Conservation (phyloP, 2,888 invertebrate species). For the Epinotia bilunana region DNA sequence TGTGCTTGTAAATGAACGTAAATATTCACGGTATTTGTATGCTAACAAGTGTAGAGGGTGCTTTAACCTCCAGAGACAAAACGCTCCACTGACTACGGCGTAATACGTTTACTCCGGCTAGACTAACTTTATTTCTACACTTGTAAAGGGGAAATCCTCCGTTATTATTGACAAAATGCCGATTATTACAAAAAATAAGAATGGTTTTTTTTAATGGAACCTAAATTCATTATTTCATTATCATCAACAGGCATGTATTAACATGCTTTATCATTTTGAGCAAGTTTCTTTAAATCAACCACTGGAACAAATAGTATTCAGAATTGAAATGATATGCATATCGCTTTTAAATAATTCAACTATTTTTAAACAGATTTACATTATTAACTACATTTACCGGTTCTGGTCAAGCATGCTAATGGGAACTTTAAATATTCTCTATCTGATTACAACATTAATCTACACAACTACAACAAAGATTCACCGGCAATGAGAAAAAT, state of each 20-base stretch:
- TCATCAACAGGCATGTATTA: background rate
- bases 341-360: background rate
- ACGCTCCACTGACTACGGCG: conserved; percentile 56
- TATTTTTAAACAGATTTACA: conserved; percentile 15
- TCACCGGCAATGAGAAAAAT: background rate
- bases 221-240: background rate
- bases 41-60: conserved; percentile 56
- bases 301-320: background rate
- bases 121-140: conserved; percentile 13
- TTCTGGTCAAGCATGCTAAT: background rate
- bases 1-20: conserved; percentile 45
- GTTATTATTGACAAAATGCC: background rate
- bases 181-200: background rate
- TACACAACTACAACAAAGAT: background rate
- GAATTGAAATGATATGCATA: background rate
- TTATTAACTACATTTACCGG: conserved; percentile 16
- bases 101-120: conserved; percentile 33
- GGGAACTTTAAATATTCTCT: background rate
- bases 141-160: conserved; percentile 7
- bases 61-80: conserved; percentile 60
- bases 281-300: background rate
- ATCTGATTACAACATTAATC: background rate
- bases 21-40: conserved; percentile 56
- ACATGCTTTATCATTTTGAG: background rate
- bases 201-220: background rate